Percentiles rank a stretch among this genome's conserved stretches.
Conservation (phyloP, 2,113 vertebrate species). For the Lonchura striata region DNA sequence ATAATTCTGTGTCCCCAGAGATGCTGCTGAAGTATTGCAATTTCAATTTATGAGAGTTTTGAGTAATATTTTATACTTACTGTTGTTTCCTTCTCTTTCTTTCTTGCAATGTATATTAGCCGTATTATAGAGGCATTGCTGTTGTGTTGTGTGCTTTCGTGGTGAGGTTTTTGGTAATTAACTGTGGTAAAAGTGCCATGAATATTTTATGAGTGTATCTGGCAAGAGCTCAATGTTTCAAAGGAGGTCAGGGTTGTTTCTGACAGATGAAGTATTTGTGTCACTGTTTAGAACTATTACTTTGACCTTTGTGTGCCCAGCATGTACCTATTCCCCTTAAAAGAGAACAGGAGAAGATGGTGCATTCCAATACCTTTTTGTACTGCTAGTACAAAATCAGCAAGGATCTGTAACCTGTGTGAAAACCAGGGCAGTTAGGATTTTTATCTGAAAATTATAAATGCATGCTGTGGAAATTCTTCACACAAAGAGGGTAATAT, state of each 20-base stretch:
- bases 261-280: neutral
- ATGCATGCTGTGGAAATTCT: neutral
- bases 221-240: neutral
- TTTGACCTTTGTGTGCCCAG: neutral
- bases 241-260: neutral
- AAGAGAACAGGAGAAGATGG: neutral
- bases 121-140: accelerated
- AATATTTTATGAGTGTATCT: neutral
- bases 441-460: neutral
- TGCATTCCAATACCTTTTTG: neutral
- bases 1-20: neutral
- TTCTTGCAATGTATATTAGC: neutral
- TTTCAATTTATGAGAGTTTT: neutral
- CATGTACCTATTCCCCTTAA: neutral
- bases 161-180: neutral
- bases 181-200: neutral
- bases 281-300: neutral
- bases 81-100: neutral
- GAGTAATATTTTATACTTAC: neutral
- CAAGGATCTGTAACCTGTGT: neutral
- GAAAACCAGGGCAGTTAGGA: neutral
- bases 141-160: neutral
- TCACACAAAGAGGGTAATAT: neutral
- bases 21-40: neutral
- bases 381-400: neutral